A percentile compares a stretch with the other conserved stretches of the same genome.
Conservation (phyloP, 37 sponge, comb jelly and placozoan species). For the Diacarnus erythraeanus region DNA sequence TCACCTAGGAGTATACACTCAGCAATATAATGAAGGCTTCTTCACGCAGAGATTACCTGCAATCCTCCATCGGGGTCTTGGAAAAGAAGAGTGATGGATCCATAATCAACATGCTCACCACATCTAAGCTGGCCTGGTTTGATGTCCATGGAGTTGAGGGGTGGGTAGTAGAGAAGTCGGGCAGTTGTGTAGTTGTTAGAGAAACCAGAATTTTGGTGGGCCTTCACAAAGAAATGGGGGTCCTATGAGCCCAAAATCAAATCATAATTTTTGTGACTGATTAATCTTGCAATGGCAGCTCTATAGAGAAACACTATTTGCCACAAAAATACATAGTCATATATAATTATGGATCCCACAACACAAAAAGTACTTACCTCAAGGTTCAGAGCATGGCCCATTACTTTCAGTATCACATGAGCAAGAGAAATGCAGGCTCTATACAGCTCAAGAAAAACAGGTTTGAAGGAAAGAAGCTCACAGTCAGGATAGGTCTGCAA, state of each 20-base stretch:
- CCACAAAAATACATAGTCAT: background rate
- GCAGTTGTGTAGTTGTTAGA: conserved; percentile 39
- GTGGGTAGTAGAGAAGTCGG: conserved; percentile 68
- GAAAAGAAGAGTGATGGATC: conserved; percentile 76
- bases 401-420: conserved; percentile 35
- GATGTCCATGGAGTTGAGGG: conserved; percentile 22
- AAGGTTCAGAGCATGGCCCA: conserved; percentile 58
- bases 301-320: background rate
- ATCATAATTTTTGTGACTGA: too few species aligned
- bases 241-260: conserved; percentile 25
- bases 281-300: too few species aligned
- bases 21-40: too few species aligned
- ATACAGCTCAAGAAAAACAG: conserved; percentile 6
- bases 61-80: conserved; percentile 72
- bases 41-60: conserved; percentile 36
- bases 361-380: conserved; percentile 17
- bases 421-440: conserved; percentile 5
- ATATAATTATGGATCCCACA: background rate
- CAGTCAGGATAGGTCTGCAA: conserved; percentile 38
- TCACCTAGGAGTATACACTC: conserved; percentile 30
- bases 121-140: conserved; percentile 72
- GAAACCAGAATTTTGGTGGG: conserved; percentile 21
- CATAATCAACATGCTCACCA: conserved; percentile 83
- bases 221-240: conserved; percentile 53
- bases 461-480: conserved; percentile 23